phyloP scores from a whole-genome alignment of 1,140 invertebrate species.

The Telenomus remus region DNA sequence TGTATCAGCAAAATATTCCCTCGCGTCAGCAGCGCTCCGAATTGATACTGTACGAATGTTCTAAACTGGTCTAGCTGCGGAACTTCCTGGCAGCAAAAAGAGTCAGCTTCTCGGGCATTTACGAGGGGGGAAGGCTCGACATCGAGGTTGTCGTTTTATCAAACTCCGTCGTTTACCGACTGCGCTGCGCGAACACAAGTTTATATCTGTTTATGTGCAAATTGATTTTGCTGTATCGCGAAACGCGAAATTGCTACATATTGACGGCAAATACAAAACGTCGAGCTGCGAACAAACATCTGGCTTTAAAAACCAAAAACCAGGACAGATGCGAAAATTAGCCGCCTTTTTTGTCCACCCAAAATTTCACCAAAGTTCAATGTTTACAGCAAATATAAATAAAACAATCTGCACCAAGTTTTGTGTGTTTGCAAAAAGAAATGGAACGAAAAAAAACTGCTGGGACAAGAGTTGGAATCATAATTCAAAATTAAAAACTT shows the following conservation, averaged over 20 bases:
- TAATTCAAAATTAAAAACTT: conserved; percentile 60
- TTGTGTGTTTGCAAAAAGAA: not conserved
- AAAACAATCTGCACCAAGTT: conserved; percentile 1
- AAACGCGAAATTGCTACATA: conserved; percentile 9
- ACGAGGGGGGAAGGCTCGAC: conserved; percentile 11
- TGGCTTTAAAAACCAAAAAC: too few species aligned
- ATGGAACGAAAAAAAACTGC: conserved; percentile 26
- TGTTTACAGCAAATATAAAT: too few species aligned
- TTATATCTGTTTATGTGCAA: conserved; percentile 28
- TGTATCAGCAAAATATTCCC: conserved; percentile 21
- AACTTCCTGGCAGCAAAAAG: conserved; percentile 32
- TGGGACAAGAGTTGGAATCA: conserved; percentile 56
- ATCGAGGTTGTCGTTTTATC: conserved; percentile 35
- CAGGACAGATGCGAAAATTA: too few species aligned
- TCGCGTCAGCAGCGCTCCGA: conserved; percentile 13
- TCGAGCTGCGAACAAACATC: not conserved
- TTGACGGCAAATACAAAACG: not conserved
- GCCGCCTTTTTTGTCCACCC: too few species aligned
- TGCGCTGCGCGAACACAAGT: conserved; percentile 16
- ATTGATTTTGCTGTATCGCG: conserved; percentile 10
- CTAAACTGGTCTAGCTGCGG: conserved; percentile 12
- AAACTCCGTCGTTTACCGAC: conserved; percentile 24
- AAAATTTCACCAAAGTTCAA: too few species aligned
- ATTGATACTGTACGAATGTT: too few species aligned
- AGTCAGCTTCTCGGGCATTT: conserved; percentile 18